Percentiles rank a stretch among this genome's conserved stretches.
Evolutionary conservation across 2,797 vertebrate species (phyloP).

Genomic region (Champsocephalus gunnari): DNA sequence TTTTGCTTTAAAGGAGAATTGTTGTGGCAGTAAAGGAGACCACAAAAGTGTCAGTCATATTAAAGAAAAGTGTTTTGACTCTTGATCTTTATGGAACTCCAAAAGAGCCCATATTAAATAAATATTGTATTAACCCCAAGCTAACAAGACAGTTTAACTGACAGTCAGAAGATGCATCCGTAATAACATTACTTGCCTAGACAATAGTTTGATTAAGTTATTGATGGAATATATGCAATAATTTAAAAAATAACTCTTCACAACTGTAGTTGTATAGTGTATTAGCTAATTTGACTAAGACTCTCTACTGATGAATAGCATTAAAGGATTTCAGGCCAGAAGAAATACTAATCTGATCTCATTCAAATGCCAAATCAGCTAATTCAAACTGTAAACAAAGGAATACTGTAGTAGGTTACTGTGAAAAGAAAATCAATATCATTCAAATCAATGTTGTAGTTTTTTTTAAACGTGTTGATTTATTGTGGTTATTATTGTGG

Average conservation of each 20-base stretch:
- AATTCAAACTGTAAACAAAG: neutral
- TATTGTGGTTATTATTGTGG: neutral
- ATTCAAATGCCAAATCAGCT: neutral
- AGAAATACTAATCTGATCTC: neutral
- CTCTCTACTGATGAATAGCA: too few species aligned
- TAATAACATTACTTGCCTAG: neutral
- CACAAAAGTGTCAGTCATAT: conserved; percentile 18
- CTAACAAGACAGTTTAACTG: conserved; percentile 7
- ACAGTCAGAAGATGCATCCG: conserved; percentile 8
- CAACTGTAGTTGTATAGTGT: conserved; percentile 7
- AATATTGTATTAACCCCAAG: neutral
- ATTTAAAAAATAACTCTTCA: conserved; percentile 1
- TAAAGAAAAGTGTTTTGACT: conserved; percentile 8
- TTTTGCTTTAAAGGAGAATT: conserved; percentile 15
- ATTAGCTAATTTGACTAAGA: neutral
- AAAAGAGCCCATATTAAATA: neutral
- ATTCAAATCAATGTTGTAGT: neutral
- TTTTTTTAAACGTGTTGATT: neutral
- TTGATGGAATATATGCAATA: neutral
- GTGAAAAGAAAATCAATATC: neutral
- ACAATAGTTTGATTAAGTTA: conserved; percentile 11
- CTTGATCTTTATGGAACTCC: conserved; percentile 3
- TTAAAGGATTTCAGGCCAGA: too few species aligned
- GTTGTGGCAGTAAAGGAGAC: neutral
- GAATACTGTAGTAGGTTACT: too few species aligned